A percentile compares a stretch with the other conserved stretches of the same genome.
Conservation (phyloP, 2,888 invertebrate species). For the Ormyrus thymus region DNA sequence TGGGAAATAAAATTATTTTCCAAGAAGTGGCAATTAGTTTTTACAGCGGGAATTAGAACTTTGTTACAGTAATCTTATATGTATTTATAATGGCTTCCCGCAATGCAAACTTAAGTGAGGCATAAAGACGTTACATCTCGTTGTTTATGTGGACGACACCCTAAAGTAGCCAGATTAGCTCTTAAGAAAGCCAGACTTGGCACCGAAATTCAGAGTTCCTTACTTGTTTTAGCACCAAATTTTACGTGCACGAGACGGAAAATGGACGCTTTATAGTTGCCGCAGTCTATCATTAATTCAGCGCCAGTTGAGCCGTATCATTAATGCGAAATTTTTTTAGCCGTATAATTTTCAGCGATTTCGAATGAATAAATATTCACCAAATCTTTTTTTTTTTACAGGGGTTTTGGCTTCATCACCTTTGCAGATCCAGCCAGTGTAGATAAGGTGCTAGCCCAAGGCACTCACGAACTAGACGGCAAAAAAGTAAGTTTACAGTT, state of each 20-base stretch:
- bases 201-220: constrained; percentile 33
- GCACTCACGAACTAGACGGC: constrained; percentile 99
- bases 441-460: constrained; percentile 99
- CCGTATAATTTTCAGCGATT: not conserved
- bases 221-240: constrained; percentile 15
- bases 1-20: no score
- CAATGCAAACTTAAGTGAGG: constrained; percentile 20
- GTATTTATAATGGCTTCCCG: constrained; percentile 2
- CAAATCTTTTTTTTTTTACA: constrained; percentile 76
- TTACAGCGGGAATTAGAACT: not conserved
- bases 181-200: constrained; percentile 34
- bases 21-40: not conserved
- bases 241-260: not conserved
- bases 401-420: constrained; percentile 99
- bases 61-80: constrained; percentile 11
- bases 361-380: not conserved
- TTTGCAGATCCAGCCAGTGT: constrained; percentile 98
- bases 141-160: constrained; percentile 34
- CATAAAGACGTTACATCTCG: constrained; percentile 38
- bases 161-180: constrained; percentile 44
- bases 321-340: not conserved
- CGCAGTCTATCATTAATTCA: not conserved
- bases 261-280: not conserved
- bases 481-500: constrained; percentile 89
- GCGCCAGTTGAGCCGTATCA: not conserved